Base-by-base conservation (phyloP, 2,888 invertebrate genomes). In the Athrips mouffetella region DNA sequence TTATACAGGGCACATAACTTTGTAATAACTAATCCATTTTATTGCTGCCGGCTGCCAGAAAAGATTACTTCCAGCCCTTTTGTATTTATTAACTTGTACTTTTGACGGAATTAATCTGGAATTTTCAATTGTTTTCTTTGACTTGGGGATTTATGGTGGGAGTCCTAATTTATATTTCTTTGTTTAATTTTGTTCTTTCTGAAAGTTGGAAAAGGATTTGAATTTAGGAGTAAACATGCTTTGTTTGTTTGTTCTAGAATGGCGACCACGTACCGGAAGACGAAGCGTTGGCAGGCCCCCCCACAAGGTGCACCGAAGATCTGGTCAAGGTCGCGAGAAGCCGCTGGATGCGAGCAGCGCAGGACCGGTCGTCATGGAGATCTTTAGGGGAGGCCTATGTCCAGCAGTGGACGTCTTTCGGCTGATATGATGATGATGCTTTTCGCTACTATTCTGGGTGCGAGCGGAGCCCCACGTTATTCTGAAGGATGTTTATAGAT, bases 1-100 rank as follows among this genome's bases (percentile, higher is more conserved):
- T 60, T 53, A 54, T 50, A 46, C 56, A 52, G 50, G 51, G 56
- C 56, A 59, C 55, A 58, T 55, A 56, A 49, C 45, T 37, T 3
- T 5, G 45, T 45, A 44, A 46, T 47, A 45, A 53, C 51, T 55
- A 58, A 58, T 58, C 53, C 54, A 54, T 52, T 55, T 53, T 54
- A 57, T 48, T 15, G 16, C 35, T n/a, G 21, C 42, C 33, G 21
- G 49, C 29, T 29, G 16, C 16, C 30, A 30, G 46, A 45, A 30
- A 37, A 49, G 37, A 48, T 44, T 48, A 49, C 45, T 48, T 47
- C 29, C 13, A 15, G 23, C 31, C 16, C 23, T 29, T 31, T 37
- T 25, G 16, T 35, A 46, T 35, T 46, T 35, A 46, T 16, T 44
- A 23, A 33, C 31, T 45, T 31, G 18, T 31, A 30, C 42, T 42